Conservation (phyloP, 2,888 invertebrate species). For the Venusia cambrica region DNA sequence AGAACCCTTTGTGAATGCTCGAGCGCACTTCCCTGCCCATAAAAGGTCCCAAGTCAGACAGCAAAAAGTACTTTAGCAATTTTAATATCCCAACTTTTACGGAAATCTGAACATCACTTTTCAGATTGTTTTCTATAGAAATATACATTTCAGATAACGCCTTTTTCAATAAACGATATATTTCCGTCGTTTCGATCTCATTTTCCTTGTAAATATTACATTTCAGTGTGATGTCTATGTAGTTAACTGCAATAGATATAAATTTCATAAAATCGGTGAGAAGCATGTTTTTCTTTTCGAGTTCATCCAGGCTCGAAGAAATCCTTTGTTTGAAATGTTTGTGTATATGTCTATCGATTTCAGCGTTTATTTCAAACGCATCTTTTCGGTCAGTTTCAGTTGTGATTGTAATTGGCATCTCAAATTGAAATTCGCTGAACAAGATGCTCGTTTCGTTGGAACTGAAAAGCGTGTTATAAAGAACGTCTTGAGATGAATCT, state of each 20-base stretch:
- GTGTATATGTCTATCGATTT: conserved; percentile 38
- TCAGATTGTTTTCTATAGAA: conserved; percentile 39
- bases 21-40: conserved; percentile 43
- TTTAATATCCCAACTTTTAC: conserved; percentile 47
- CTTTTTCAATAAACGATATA: conserved; percentile 38
- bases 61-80: conserved; percentile 43
- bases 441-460: conserved; percentile 55
- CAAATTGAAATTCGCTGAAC: conserved; percentile 60
- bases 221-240: conserved; percentile 47
- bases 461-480: conserved; percentile 51
- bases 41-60: conserved; percentile 41
- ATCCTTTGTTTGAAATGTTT: conserved; percentile 39
- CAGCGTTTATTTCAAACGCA: conserved; percentile 38
- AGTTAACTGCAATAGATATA: conserved; percentile 40
- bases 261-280: conserved; percentile 43
- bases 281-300: conserved; percentile 33
- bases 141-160: conserved; percentile 42
- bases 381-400: conserved; percentile 22
- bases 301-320: conserved; percentile 23
- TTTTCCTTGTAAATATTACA: conserved; percentile 36
- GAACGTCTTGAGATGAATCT: conserved; percentile 25
- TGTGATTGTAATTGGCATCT: conserved; percentile 25
- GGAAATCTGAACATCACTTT: conserved; percentile 38
- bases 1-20: conserved; percentile 49
- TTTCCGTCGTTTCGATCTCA: conserved; percentile 35